phyloP scores from a whole-genome alignment of 2,888 invertebrate genomes.

The Venustoraphidia nigricollis region DNA sequence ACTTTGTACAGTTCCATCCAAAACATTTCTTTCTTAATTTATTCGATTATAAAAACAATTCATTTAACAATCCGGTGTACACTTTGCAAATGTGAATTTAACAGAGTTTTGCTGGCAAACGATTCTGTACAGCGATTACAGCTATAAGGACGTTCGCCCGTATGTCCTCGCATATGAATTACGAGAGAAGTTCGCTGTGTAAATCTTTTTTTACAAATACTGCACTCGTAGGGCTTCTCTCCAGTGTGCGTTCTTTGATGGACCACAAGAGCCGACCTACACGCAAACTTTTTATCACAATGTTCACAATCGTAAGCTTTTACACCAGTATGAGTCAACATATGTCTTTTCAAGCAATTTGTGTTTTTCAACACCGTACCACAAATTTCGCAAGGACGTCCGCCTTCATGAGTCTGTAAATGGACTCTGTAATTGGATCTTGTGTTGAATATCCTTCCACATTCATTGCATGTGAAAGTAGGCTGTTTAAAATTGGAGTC shows the following conservation, averaged over 20 bases:
- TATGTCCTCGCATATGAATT: conserved; percentile 11
- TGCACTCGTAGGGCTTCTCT: conserved; percentile 1
- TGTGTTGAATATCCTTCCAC: conserved; percentile 15
- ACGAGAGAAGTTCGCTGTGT: conserved; percentile 12
- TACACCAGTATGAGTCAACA: conserved; percentile 2
- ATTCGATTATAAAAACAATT: no score
- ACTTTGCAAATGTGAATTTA: conserved; percentile 5
- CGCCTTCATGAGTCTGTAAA: conserved; percentile 18
- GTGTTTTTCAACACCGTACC: not conserved
- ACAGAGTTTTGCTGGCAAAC: conserved; percentile 5
- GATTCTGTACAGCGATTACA: conserved; percentile 8
- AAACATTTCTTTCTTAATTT: no score
- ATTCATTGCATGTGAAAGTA: conserved; percentile 12
- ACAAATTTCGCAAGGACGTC: conserved; percentile 11
- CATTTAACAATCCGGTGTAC: not conserved
- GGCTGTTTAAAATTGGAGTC: not conserved
- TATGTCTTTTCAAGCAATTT: conserved; percentile 3
- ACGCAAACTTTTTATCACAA: not conserved
- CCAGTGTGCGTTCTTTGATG: not conserved
- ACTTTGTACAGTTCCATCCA: no score
- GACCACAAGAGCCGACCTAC: not conserved
- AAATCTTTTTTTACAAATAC: conserved; percentile 9
- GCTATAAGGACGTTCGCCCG: conserved; percentile 19
- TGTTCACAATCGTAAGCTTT: not conserved
- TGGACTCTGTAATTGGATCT: conserved; percentile 15